Base-by-base conservation (phyloP, 2,888 invertebrate genomes). In the Ganaspis brasiliensis region DNA sequence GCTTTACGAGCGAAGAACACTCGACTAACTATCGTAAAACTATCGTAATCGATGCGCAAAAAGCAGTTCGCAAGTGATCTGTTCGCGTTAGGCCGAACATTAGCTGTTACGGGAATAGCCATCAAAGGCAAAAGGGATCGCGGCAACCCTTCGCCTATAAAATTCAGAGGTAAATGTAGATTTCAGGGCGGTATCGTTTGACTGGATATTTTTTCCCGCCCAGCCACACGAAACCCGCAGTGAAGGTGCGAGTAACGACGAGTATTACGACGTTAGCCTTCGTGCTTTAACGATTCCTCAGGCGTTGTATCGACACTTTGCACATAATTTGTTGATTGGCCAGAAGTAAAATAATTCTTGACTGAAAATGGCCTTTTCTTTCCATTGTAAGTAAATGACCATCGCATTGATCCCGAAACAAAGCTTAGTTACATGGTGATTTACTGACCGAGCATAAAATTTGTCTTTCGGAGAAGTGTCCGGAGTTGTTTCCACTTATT, bases 161-260 rank as follows among this genome's bases (percentile, higher is more conserved):
- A 89, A 89, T 88, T 87, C 86, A 84, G 81, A 84, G 86, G 82
- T 87, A 86, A 85, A 89, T 88, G 88, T 87, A 88, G 88, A 89
- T 87, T 87, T 89, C 85, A 88, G 86, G 87, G 87, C 89, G 89
- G 89, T 85, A 85, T 88, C 87, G 87, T 88, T 88, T 85, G 86
- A 84, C 82, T 79, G 82, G 78, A 84, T 24, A 79, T 56, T 82
- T 84, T 82, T 82, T 78, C 81, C 74, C 81, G 61, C 72, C 74
- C 74, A 74, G 77, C 79, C 78, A 76, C 80, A 81, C 83, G 80
- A 85, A 84, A 82, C 81, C 76, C 70, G 79, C 82, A 73, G 78
- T 77, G 74, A 77, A 83, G 81, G 82, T 82, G 82, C 86, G 63
- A 81, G 81, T 84, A 82, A 85, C 82, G 84, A 80, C 76, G 76